Percentiles rank a stretch among this genome's conserved stretches.
Evolutionary conservation across 2,888 invertebrate genomes (phyloP).

Genomic region (Neria commutata): DNA sequence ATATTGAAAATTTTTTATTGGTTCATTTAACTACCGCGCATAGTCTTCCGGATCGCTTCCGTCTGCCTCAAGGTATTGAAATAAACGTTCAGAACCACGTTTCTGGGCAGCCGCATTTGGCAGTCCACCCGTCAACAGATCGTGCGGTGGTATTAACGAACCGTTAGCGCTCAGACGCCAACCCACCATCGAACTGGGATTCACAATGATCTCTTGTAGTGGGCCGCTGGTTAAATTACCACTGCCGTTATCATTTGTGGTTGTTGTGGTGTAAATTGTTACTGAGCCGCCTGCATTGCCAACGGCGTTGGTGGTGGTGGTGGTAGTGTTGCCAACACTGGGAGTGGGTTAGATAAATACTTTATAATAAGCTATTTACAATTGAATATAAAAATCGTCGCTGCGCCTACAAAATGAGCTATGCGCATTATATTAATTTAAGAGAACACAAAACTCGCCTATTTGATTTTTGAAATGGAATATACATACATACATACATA

Average conservation of each 20-base stretch:
- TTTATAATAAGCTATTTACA: too few species aligned
- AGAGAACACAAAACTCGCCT: too few species aligned
- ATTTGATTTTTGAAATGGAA: too few species aligned
- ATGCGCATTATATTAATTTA: too few species aligned
- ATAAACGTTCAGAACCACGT: constrained; percentile 72
- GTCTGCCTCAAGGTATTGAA: constrained; percentile 79
- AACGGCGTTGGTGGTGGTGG: constrained; percentile 61
- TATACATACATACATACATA: too few species aligned
- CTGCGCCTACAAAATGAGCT: too few species aligned
- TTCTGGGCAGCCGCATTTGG: constrained; percentile 60
- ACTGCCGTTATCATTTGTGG: constrained; percentile 54
- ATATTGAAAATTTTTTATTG: not conserved
- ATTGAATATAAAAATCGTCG: too few species aligned
- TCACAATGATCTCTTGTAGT: constrained; percentile 61
- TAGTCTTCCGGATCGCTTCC: constrained; percentile 69
- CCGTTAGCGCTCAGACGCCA: constrained; percentile 62
- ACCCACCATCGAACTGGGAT: constrained; percentile 61
- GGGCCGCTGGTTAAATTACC: constrained; percentile 55
- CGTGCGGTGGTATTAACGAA: constrained; percentile 61
- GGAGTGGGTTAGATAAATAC: not conserved
- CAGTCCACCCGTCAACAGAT: constrained; percentile 57
- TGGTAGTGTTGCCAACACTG: constrained; percentile 47
- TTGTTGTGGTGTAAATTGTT: constrained; percentile 57
- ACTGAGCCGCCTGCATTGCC: constrained; percentile 54
- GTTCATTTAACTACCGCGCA: constrained; percentile 59